Conservation (phyloP, 2,888 invertebrate genomes). For the Psylliodes chrysocephalus region DNA sequence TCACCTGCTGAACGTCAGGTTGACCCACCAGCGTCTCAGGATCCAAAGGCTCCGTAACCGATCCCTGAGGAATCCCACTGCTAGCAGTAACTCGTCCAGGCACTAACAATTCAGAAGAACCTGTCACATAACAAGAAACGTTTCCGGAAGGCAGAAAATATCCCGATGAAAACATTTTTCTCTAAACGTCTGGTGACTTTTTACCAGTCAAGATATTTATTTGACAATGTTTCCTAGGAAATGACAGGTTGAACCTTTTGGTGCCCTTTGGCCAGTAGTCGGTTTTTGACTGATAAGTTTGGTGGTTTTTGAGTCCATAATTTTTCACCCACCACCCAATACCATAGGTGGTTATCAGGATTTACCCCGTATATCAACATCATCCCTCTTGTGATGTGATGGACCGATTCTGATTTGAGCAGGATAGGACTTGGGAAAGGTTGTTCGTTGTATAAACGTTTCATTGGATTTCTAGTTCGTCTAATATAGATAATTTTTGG, state of each 20-base stretch:
- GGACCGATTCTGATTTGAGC: conserved; percentile 39
- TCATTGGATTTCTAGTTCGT: too few species aligned
- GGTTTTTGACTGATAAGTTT: conserved; percentile 52
- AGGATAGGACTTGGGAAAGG: conserved; percentile 31
- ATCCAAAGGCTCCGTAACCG: conserved; percentile 56
- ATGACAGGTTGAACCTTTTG: conserved; percentile 21
- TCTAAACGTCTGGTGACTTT: conserved; percentile 10
- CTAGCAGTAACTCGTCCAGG: conserved; percentile 60
- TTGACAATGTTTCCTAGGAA: conserved; percentile 26
- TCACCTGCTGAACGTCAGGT: conserved; percentile 61
- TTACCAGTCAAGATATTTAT: conserved; percentile 26
- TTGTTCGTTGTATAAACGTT: too few species aligned
- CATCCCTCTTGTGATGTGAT: conserved; percentile 51
- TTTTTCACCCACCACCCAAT: conserved; percentile 57
- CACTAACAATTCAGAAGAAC: conserved; percentile 56
- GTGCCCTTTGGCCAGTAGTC: conserved; percentile 49
- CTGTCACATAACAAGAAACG: conserved; percentile 53
- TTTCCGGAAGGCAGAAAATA: conserved; percentile 43
- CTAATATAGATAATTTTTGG: too few species aligned
- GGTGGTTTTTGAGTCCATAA: conserved; percentile 54
- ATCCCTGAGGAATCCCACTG: conserved; percentile 58
- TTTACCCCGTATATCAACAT: conserved; percentile 47
- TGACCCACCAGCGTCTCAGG: conserved; percentile 55
- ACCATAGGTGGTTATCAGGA: conserved; percentile 53
- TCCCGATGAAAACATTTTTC: conserved; percentile 54